phyloP scores from a whole-genome alignment of 1,140 invertebrate species.

The Cydia splendana region DNA sequence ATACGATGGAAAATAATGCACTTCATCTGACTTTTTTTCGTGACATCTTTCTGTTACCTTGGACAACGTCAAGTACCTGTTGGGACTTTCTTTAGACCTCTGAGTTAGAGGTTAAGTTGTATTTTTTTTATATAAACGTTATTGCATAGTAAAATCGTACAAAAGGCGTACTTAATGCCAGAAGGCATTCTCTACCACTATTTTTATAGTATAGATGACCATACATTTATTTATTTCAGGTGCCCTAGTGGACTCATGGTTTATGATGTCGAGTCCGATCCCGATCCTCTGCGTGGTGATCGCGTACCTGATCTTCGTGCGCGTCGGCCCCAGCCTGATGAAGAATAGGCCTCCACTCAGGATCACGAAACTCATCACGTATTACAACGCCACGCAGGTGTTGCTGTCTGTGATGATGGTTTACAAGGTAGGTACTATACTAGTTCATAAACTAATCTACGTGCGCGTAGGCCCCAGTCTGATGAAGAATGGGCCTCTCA shows the following conservation, averaged over 20 bases:
- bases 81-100: too few relatives aligned
- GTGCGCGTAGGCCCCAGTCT: conserved; percentile 86
- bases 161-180: too few relatives aligned
- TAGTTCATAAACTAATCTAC: too few relatives aligned
- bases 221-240: conserved; percentile 77
- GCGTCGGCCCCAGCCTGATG: conserved; percentile 90
- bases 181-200: too few relatives aligned
- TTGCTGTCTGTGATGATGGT: conserved; percentile 76
- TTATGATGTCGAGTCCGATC: conserved; percentile 88
- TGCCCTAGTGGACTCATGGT: conserved; percentile 91
- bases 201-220: too few relatives aligned
- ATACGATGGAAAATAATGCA: too few relatives aligned
- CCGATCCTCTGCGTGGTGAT: conserved; percentile 87
- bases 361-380: conserved; percentile 86
- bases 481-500: conserved; percentile 91
- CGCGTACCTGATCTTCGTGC: conserved; percentile 87
- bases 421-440: conserved; percentile 65
- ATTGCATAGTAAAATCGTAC: too few relatives aligned
- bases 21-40: too few relatives aligned
- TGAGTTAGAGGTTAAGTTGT: too few relatives aligned
- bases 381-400: conserved; percentile 92
- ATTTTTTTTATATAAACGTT: too few relatives aligned
- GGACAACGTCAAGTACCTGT: too few relatives aligned
- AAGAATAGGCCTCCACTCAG: conserved; percentile 89
- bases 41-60: too few relatives aligned